Evolutionary conservation across 2,797 vertebrate genomes (phyloP), one percentile per base, ranked within the genome.

Genomic region (Enoplosus armatus): DNA sequence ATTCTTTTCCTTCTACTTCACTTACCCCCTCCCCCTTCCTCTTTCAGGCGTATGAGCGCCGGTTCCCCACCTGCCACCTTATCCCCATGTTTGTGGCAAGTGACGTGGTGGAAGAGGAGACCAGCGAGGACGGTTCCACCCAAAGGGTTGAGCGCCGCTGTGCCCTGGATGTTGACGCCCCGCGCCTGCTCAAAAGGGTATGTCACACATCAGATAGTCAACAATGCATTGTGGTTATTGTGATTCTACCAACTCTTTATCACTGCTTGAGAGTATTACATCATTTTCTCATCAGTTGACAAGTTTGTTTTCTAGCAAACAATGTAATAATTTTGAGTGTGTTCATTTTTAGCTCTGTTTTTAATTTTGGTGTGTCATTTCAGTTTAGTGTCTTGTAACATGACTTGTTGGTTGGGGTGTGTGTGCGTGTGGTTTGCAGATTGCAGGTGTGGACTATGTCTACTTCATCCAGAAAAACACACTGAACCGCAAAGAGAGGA

Each of bases 41-140:
- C 45, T 62, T 48, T n/a, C 64, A 99, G 98, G 98, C 98, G 2
- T 99, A 99, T 22, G 97, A 99, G 74, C 96, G 97, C 51, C 95
- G 98, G 35, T 99, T 99, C 89, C 98, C 98, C 0, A 99, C 97
- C 0, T 99, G 98, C 77, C 97, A 97, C 54, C 95, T 99, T 82
- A 99, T 99, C 74, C 98, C 98, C 14, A 99, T 99, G 97, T 99
- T 99, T 56, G 97, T 99, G 87, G 97, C 95, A 66, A 99, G 98
- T 22, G 97, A 99, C 61, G 96, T 96, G 8, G 88, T 98, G 53
- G 94, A 60, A 0, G 97, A 99, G 66, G 96, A 97, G 83, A 95
- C 80, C 91, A 97, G 95, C 0, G 98, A 98, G 35, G 98, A 99
- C 0, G 95, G 89, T 41, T 93, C 96, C 10, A 58, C 94, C 41